phyloP scores from a whole-genome alignment of 2,797 vertebrate genomes.

The Sparidentex hasta region DNA sequence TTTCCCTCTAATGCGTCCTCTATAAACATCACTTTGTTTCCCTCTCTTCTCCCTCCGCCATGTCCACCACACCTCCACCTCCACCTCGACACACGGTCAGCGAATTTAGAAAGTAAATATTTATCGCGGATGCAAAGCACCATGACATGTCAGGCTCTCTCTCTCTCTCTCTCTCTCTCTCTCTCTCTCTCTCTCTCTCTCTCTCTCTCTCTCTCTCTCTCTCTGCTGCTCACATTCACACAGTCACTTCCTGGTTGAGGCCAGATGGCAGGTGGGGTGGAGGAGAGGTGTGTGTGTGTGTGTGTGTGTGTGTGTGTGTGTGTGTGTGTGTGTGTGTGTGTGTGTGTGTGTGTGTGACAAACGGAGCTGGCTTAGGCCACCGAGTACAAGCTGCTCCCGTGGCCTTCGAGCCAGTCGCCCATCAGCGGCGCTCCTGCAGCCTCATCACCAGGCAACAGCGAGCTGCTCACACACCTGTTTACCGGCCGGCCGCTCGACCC shows the following conservation, averaged over 20 bases:
- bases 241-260: conserved; percentile 72
- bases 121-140: conserved; percentile 72
- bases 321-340: conserved; percentile 8
- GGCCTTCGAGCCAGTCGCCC: conserved; percentile 64
- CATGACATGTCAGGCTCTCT: conserved; percentile 53
- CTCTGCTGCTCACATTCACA: conserved; percentile 45
- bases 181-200: conserved; percentile 5
- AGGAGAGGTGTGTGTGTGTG: conserved; percentile 36
- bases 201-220: neutral
- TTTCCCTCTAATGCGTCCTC: conserved; percentile 41
- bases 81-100: conserved; percentile 60
- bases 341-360: conserved; percentile 17
- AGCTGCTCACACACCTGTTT: conserved; percentile 38
- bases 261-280: conserved; percentile 79
- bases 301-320: conserved; percentile 5
- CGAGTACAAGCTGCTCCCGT: conserved; percentile 76
- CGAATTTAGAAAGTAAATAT: conserved; percentile 77
- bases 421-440: conserved; percentile 51
- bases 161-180: neutral
- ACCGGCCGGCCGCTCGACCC: neutral
- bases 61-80: neutral
- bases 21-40: conserved; percentile 50
- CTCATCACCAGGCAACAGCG: conserved; percentile 63
- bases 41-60: conserved; percentile 5
- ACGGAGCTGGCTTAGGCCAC: conserved; percentile 62